phyloP scores from a whole-genome alignment of 2,113 vertebrate genomes.

The Microtus richardsoni region DNA sequence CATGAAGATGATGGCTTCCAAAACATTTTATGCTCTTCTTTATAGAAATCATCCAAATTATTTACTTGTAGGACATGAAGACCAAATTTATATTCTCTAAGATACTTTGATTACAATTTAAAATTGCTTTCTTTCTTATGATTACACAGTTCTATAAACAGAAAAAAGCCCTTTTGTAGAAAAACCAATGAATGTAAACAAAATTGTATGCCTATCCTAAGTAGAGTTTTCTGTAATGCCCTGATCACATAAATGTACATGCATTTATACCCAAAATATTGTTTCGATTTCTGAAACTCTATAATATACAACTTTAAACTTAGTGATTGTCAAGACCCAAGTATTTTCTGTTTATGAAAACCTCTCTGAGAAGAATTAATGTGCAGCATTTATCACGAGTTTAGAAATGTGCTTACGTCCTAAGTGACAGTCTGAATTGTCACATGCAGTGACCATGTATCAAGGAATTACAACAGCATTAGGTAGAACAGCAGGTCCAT shows the following conservation, averaged over 20 bases:
- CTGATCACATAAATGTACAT: background rate
- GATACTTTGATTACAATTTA: background rate
- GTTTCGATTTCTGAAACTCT: background rate
- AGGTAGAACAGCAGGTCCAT: conserved; percentile 78
- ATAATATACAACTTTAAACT: background rate
- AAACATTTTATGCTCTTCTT: background rate
- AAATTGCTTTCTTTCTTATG: background rate
- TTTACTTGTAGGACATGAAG: background rate
- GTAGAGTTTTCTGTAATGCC: background rate
- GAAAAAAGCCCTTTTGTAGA: background rate
- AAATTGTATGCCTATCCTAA: background rate
- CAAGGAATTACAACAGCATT: conserved; percentile 69
- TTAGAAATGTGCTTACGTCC: conserved; percentile 15
- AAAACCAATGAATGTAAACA: background rate
- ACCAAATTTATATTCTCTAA: background rate
- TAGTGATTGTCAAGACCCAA: background rate
- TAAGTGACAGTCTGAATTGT: conserved; percentile 67
- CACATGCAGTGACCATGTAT: conserved; percentile 70
- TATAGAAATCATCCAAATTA: background rate
- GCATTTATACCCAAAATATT: background rate
- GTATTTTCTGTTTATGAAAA: conserved; percentile 26
- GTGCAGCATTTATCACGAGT: background rate
- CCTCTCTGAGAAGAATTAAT: background rate
- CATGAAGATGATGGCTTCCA: background rate
- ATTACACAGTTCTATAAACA: background rate